Percentiles rank a stretch among this genome's conserved stretches.
These are phyloP conservation scores for Empis stercorea DNA, from an alignment of 2,888 invertebrate species.

Conservation along the genomic window DNA sequence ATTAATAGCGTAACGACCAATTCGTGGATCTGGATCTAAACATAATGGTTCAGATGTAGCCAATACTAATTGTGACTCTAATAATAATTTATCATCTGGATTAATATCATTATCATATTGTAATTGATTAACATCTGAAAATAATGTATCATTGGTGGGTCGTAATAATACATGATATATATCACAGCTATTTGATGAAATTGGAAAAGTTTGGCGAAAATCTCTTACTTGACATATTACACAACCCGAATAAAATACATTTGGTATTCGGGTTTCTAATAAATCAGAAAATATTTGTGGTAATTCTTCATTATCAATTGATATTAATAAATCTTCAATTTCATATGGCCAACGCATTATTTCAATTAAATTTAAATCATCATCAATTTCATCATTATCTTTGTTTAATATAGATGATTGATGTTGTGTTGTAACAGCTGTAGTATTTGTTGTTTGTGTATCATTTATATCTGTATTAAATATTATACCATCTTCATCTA, in stretches of 20 bases:
- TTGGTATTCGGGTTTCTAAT: constrained; percentile 68
- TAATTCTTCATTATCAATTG: constrained; percentile 81
- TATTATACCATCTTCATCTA: neutral
- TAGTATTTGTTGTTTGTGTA: constrained; percentile 1
- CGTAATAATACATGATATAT: constrained; percentile 76
- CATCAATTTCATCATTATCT: constrained; percentile 5
- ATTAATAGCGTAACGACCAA: constrained; percentile 52
- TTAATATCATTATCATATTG: constrained; percentile 19
- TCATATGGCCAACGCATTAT: constrained; percentile 78
- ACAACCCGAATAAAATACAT: constrained; percentile 83
- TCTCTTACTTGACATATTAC: constrained; percentile 85
- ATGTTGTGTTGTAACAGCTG: constrained; percentile 9
- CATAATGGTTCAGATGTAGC: constrained; percentile 79
- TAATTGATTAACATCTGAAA: constrained; percentile 37
- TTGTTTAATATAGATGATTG: constrained; percentile 14
- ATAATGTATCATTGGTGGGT: constrained; percentile 69
- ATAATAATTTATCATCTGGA: constrained; percentile 28
- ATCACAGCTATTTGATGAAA: constrained; percentile 58
- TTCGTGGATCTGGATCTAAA: constrained; percentile 74
- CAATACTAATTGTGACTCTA: constrained; percentile 72
- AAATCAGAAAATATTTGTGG: constrained; percentile 77
- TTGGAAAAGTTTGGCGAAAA: constrained; percentile 68
- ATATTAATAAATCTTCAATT: constrained; percentile 74
- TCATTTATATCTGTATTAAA: neutral
- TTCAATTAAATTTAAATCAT: constrained; percentile 57